Conservation (phyloP, 2,888 invertebrate species). For the Toxonevra muliebris region DNA sequence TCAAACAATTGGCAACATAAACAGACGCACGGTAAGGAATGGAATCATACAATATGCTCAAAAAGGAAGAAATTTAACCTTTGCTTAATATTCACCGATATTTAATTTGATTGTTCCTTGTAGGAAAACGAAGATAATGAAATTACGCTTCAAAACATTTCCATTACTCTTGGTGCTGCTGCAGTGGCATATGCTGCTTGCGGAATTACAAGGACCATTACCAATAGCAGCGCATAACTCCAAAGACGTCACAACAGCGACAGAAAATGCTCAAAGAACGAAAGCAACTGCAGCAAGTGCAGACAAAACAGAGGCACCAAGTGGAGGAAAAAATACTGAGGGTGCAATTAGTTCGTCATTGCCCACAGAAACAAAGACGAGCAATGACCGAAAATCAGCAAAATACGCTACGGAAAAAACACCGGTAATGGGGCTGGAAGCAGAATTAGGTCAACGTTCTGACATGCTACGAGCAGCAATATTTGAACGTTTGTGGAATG, state of each 20-base stretch:
- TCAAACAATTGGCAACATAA: background rate
- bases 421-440: conserved; percentile 35
- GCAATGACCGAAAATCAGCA: conserved; percentile 41
- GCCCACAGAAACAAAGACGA: conserved; percentile 25
- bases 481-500: conserved; percentile 53
- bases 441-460: conserved; percentile 43
- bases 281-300: background rate
- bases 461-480: conserved; percentile 49
- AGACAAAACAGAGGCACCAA: background rate
- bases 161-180: conserved; percentile 1
- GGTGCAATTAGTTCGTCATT: no score
- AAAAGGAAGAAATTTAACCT: conserved; percentile 2
- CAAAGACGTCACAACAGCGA: conserved; percentile 1
- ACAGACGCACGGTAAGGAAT: background rate
- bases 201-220: conserved; percentile 21
- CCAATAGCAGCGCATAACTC: background rate
- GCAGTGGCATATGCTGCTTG: background rate
- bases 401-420: conserved; percentile 40
- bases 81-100: background rate
- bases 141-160: background rate
- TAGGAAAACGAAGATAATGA: conserved; percentile 17
- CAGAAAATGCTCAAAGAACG: background rate
- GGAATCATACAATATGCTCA: background rate
- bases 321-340: no score
- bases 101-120: background rate